These are phyloP conservation scores for Lithodes maja DNA, from an alignment of 2,888 invertebrate species.

Conservation along the genomic window DNA sequence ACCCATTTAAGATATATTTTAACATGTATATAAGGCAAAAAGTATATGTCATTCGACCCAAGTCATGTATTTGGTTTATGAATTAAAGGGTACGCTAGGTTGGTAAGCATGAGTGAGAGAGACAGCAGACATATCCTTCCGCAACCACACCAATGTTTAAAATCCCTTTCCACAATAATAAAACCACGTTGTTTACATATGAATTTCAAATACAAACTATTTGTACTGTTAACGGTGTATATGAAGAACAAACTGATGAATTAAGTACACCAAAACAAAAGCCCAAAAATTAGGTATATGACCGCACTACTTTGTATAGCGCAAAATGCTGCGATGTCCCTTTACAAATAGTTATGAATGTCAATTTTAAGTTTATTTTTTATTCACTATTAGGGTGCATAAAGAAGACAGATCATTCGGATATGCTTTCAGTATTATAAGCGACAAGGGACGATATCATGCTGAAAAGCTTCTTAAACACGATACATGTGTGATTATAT, in stretches of 20 bases:
- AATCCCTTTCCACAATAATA: constrained; percentile 41
- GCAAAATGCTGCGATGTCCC: constrained; percentile 46
- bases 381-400: no score
- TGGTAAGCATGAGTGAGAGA: constrained; percentile 34
- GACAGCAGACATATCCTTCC: constrained; percentile 57
- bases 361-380: no score
- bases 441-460: no score
- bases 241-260: background rate
- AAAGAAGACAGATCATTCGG: no score
- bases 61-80: background rate
- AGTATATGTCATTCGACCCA: background rate
- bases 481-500: no score
- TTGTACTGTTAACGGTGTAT: background rate
- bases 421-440: no score
- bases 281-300: constrained; percentile 54
- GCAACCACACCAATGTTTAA: constrained; percentile 53
- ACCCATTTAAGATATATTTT: background rate
- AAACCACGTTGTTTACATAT: background rate
- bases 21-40: background rate
- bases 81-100: constrained; percentile 25
- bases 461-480: no score
- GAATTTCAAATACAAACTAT: background rate
- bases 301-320: constrained; percentile 63
- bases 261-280: background rate
- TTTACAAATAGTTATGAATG: background rate